These are phyloP conservation scores for Hippocampus barbouri DNA, from an alignment of 2,113 vertebrate genomes.

Conservation along the genomic window DNA sequence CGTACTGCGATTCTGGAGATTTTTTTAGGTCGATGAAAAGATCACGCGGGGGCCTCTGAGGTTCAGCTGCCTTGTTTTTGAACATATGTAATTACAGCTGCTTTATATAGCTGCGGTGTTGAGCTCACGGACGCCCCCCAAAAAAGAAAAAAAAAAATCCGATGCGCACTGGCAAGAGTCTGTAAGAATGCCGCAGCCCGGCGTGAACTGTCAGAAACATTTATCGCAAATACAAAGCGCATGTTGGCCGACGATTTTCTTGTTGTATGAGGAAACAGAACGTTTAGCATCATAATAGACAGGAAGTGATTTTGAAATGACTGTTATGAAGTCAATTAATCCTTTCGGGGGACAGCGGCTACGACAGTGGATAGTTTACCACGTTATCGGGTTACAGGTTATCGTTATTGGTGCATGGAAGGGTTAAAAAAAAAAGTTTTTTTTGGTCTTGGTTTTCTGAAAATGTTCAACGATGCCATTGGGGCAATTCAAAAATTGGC, in stretches of 20 bases:
- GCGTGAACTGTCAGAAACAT: conserved; percentile 7
- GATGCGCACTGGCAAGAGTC: conserved; percentile 22
- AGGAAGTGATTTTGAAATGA: no score
- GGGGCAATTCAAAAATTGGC: background rate
- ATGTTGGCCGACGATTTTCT: no score
- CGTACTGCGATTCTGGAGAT: background rate
- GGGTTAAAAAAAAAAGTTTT: no score
- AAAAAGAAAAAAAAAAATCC: conserved; percentile 34
- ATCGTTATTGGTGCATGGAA: no score
- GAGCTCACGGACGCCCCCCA: conserved; percentile 29
- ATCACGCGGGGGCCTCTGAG: background rate
- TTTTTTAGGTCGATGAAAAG: background rate
- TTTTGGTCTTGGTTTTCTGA: no score
- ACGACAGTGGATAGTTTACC: no score
- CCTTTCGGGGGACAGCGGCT: no score
- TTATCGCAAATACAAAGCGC: no score
- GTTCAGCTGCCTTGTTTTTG: conserved; percentile 16
- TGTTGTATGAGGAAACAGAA: background rate
- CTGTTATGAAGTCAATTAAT: no score
- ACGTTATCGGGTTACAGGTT: no score
- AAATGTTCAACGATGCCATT: no score
- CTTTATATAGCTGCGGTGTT: conserved; percentile 68
- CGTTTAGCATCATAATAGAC: background rate
- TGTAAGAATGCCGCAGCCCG: conserved; percentile 16
- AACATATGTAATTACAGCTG: conserved; percentile 53